phyloP scores from a whole-genome alignment of 2,888 invertebrate genomes.

The Tachina fera region DNA sequence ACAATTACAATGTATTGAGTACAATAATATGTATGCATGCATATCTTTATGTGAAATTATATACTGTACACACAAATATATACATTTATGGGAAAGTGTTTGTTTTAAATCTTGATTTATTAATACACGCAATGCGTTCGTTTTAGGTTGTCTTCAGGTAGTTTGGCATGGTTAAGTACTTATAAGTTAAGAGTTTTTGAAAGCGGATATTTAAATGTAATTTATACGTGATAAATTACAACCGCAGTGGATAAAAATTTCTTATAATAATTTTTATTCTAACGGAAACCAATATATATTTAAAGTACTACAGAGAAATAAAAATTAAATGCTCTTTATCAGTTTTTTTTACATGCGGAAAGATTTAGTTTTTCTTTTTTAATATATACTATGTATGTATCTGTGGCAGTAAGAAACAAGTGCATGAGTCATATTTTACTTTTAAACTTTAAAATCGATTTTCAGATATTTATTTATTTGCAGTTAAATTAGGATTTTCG shows the following conservation, averaged over 20 bases:
- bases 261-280: no score
- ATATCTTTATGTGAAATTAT: not conserved
- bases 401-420: no score
- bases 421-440: no score
- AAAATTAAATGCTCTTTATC: no score
- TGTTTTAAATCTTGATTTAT: constrained; percentile 61
- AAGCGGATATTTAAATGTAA: not conserved
- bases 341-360: no score
- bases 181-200: not conserved
- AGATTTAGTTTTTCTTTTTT: no score
- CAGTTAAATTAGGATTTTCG: no score
- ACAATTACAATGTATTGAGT: not conserved
- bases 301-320: no score
- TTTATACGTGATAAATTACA: constrained; percentile 10
- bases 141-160: not conserved
- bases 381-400: no score
- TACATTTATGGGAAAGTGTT: constrained; percentile 2
- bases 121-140: constrained; percentile 62
- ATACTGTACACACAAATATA: not conserved
- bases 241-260: not conserved
- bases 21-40: not conserved
- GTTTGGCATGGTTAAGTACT: not conserved
- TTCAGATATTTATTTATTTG: no score
- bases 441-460: no score
- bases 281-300: no score